These are phyloP conservation scores for Hyperoplus lanceolatus DNA, from an alignment of 2,797 vertebrate genomes.

Conservation along the genomic window DNA sequence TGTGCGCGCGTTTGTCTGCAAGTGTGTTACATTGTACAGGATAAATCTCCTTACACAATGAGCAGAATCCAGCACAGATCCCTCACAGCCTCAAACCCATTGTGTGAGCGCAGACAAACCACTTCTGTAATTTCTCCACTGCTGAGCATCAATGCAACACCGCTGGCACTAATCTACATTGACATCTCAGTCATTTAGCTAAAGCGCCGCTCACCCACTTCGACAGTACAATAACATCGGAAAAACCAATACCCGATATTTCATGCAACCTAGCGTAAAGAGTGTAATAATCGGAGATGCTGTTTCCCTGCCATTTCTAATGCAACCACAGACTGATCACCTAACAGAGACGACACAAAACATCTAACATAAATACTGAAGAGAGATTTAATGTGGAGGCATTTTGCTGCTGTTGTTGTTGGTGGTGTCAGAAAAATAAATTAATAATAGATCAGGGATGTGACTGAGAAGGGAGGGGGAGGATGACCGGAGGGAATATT, in stretches of 20 bases:
- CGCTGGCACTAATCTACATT: constrained; percentile 48
- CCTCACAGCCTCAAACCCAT: constrained; percentile 47
- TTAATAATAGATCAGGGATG: constrained; percentile 23
- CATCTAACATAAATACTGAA: constrained; percentile 19
- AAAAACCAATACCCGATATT: constrained; percentile 56
- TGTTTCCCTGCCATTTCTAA: constrained; percentile 27
- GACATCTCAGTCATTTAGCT: constrained; percentile 60
- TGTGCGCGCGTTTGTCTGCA: no score
- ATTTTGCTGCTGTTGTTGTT: constrained; percentile 20
- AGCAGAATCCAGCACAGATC: constrained; percentile 51
- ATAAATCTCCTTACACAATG: constrained; percentile 24
- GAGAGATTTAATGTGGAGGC: not conserved
- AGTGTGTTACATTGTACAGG: constrained; percentile 1
- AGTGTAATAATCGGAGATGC: constrained; percentile 49
- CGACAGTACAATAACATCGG: constrained; percentile 50
- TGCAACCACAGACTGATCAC: constrained; percentile 38
- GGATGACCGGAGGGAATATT: not conserved
- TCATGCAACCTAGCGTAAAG: constrained; percentile 48
- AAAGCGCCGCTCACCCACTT: constrained; percentile 45
- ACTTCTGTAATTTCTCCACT: constrained; percentile 35
- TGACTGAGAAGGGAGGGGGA: constrained; percentile 9
- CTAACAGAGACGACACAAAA: not conserved
- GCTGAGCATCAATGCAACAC: constrained; percentile 36
- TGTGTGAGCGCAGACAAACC: constrained; percentile 33
- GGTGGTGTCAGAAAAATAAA: constrained; percentile 3